A percentile compares a stretch with the other conserved stretches of the same genome.
phyloP scores from a whole-genome alignment of 1,140 invertebrate species.

The Bradysia coprophila region DNA sequence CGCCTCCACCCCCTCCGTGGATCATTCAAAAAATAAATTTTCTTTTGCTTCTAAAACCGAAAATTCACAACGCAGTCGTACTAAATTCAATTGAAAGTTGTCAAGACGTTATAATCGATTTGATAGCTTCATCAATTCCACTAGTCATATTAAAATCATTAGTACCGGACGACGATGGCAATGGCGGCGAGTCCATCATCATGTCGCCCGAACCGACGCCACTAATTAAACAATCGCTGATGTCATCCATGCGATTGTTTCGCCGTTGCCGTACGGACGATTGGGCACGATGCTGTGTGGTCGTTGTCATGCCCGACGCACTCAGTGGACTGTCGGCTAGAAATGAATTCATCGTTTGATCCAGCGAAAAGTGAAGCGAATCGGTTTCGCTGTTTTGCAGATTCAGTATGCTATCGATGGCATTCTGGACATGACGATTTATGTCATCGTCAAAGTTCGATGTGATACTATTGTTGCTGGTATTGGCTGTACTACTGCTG shows the following conservation, averaged over 20 bases:
- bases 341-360: constrained; percentile 20
- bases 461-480: constrained; percentile 1
- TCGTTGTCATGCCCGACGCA: background rate
- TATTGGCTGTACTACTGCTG: constrained; percentile 4
- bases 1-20: no score
- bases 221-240: constrained; percentile 22
- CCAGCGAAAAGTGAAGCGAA: constrained; percentile 12
- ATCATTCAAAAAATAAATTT: no score
- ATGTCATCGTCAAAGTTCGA: constrained; percentile 36
- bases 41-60: no score
- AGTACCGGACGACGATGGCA: constrained; percentile 6
- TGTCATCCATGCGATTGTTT: constrained; percentile 12
- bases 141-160: constrained; percentile 18
- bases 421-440: constrained; percentile 55
- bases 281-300: background rate
- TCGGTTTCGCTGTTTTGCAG: constrained; percentile 31
- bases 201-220: constrained; percentile 9
- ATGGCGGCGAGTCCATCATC: constrained; percentile 7
- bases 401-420: constrained; percentile 59
- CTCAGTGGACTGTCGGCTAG: constrained; percentile 15
- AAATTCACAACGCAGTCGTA: background rate
- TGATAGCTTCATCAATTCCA: constrained; percentile 19
- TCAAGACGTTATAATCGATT: constrained; percentile 24
- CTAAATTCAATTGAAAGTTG: constrained; percentile 6
- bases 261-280: background rate